Evolutionary conservation across 2,888 invertebrate genomes (phyloP), one percentile per base, ranked within the genome.

Genomic region (Lottia gigantea): DNA sequence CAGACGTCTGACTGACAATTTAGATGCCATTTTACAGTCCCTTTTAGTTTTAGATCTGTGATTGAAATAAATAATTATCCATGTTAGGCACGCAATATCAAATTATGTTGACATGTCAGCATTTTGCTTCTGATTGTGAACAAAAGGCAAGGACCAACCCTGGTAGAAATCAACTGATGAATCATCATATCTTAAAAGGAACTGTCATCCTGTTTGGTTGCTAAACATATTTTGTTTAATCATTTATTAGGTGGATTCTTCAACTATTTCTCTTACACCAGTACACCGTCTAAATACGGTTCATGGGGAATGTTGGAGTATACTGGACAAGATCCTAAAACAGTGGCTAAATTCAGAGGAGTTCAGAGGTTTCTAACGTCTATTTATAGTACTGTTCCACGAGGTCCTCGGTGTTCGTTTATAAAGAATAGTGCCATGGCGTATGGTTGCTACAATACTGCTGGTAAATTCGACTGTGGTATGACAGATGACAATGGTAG

Each of bases 291-390:
- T n/a, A 81, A 80, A 67, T 82, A 79, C 70, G 83, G 83, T 8
- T 80, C 80, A 49, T 83, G 82, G 82, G 82, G 83, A 6, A 79
- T 83, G 77, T 45, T 81, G 14, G 78, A 81, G 45, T 79, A 79
- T 66, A 81, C 81, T 12, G 80, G 80, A 16, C 80, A 83, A 65
- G 74, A 80, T n/a, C 76, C 77, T 3, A 66, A 68, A n/a, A 76
- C 74, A 11, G 80, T 80, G 0, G 79, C 83, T 16, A 82, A 81
- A 71, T 83, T 78, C 67, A 61, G 74, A 25, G 82, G 79, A 3
- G 79, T 79, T 14, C 80, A 81, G 40, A 76, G 70, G 74, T 81
- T 74, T 68, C 76, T 80, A n/a, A 72, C 68, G 14, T 46, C 72
- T 7, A 64, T 63, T n/a, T 71, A 40, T 62, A 47, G 66, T n/a